These are phyloP conservation scores for Hydractinia echinata DNA, from an alignment of 30 jellyfish, hydroid and myxozoan species.

Conservation along the genomic window DNA sequence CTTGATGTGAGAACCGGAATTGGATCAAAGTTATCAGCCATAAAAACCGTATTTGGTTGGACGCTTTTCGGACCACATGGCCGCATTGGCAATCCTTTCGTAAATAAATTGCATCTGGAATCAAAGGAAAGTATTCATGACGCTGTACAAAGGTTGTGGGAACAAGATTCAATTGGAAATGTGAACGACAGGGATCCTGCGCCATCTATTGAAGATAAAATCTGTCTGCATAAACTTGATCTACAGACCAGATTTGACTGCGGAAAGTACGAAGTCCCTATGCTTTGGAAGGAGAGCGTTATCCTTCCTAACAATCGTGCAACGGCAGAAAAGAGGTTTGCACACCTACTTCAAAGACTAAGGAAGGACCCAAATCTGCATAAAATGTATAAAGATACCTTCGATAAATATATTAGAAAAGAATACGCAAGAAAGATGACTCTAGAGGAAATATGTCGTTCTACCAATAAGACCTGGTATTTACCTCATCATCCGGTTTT, in stretches of 20 bases:
- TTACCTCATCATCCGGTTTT: conserved; percentile 20
- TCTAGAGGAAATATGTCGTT: conserved; percentile 18
- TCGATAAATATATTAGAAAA: background rate
- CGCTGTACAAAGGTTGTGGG: background rate
- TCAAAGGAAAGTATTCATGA: background rate
- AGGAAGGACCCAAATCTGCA: background rate
- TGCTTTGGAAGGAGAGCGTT: background rate
- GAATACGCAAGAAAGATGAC: background rate
- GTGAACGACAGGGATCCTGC: background rate
- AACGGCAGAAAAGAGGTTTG: background rate
- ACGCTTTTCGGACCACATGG: background rate
- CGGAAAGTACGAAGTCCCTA: conserved; percentile 9
- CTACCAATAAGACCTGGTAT: conserved; percentile 18
- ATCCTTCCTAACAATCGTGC: conserved; percentile 1
- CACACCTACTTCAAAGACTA: background rate
- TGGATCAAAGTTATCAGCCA: background rate
- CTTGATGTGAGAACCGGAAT: background rate
- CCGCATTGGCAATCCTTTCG: background rate
- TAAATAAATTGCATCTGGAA: background rate
- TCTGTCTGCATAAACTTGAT: background rate
- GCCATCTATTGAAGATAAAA: background rate
- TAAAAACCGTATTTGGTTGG: conserved; percentile 11
- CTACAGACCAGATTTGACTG: background rate
- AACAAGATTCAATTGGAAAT: background rate
- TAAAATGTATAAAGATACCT: background rate